phyloP scores from a whole-genome alignment of 2,888 invertebrate genomes.

The Melinopterus prodromus region DNA sequence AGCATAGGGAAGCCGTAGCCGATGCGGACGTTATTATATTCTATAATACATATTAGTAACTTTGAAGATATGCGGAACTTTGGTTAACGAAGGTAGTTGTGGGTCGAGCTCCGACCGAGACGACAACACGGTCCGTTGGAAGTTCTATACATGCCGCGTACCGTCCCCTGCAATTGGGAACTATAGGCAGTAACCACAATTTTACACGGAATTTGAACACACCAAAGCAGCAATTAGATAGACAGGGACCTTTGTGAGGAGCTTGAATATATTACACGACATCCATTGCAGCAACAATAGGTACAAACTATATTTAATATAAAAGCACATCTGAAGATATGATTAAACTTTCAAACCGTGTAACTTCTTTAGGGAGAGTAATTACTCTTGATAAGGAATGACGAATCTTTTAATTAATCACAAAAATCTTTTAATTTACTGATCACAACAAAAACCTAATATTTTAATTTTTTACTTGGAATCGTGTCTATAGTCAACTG shows the following conservation, averaged over 20 bases:
- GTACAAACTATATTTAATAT: too few relatives aligned
- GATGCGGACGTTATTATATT: neutral
- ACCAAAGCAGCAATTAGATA: neutral
- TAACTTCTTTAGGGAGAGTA: too few relatives aligned
- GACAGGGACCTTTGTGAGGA: neutral
- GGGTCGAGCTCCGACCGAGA: neutral
- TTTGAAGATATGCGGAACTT: constrained; percentile 4
- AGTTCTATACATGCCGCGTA: neutral
- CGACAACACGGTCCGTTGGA: neutral
- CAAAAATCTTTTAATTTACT: too few relatives aligned
- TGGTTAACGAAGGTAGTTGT: neutral
- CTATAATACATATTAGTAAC: neutral
- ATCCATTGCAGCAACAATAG: neutral
- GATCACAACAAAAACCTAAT: too few relatives aligned
- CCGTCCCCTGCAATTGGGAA: neutral
- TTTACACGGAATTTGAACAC: neutral
- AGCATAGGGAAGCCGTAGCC: neutral
- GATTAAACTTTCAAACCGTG: too few relatives aligned
- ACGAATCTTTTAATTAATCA: too few relatives aligned
- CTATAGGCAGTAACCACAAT: neutral
- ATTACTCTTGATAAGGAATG: too few relatives aligned
- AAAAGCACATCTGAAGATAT: too few relatives aligned
- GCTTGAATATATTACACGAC: neutral
- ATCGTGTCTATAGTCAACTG: too few relatives aligned
- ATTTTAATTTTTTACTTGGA: too few relatives aligned